phyloP scores from a whole-genome alignment of 2,888 invertebrate genomes.

The Mystacides longicornis region DNA sequence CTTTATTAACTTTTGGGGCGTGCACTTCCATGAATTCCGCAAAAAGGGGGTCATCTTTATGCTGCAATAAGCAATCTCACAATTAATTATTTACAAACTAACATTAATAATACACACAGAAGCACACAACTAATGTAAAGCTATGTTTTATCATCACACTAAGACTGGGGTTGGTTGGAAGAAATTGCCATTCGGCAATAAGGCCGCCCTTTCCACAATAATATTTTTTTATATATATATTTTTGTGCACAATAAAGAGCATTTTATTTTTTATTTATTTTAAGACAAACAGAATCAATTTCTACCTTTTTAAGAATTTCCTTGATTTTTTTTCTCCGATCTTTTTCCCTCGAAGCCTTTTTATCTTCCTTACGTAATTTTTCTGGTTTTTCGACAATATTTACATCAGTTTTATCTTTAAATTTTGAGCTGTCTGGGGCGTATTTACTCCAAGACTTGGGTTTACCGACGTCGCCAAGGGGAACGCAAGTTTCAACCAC shows the following conservation, averaged over 20 bases:
- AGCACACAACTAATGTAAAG: too few relatives aligned
- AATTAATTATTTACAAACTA: neutral
- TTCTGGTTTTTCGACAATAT: constrained; percentile 32
- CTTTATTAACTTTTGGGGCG: constrained; percentile 44
- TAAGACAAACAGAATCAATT: neutral
- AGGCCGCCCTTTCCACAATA: too few relatives aligned
- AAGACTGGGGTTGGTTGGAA: too few relatives aligned
- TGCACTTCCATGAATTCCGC: constrained; percentile 85
- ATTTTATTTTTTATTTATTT: neutral
- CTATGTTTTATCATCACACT: too few relatives aligned
- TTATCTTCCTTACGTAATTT: constrained; percentile 31
- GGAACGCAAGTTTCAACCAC: constrained; percentile 65
- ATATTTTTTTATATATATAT: too few relatives aligned
- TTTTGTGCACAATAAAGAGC: too few relatives aligned
- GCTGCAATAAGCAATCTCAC: constrained; percentile 37
- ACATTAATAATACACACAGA: neutral
- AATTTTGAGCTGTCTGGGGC: constrained; percentile 66
- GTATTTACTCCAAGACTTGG: constrained; percentile 91
- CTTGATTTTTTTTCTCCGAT: constrained; percentile 50
- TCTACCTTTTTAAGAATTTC: constrained; percentile 60
- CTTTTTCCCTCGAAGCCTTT: constrained; percentile 31
- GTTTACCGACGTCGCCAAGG: constrained; percentile 62
- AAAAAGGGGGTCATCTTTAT: constrained; percentile 84
- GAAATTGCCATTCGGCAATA: too few relatives aligned
- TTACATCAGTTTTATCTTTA: constrained; percentile 48